A percentile compares a stretch with the other conserved stretches of the same genome.
Conservation (phyloP, 2,113 vertebrate genomes). For the Chaetodon trifascialis region DNA sequence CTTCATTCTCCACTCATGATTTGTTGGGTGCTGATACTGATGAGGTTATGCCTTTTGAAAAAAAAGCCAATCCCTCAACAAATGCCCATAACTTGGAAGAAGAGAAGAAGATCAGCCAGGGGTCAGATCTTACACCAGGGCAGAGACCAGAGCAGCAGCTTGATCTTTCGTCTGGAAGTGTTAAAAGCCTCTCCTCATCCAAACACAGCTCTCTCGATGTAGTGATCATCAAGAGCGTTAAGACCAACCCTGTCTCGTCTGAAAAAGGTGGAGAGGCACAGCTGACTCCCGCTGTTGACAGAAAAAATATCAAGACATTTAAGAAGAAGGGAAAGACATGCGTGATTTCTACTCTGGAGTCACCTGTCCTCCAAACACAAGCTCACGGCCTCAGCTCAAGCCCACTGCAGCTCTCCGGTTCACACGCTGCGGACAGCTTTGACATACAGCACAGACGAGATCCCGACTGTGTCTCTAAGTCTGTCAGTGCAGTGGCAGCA, state of each 20-base stretch:
- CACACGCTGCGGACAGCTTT: constrained; percentile 3
- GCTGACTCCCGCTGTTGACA: constrained; percentile 12
- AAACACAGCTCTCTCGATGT: constrained; percentile 19
- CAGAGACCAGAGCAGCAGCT: constrained; percentile 45
- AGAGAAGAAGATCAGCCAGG: constrained; percentile 30
- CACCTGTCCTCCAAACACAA: background rate
- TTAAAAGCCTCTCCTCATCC: constrained; percentile 41
- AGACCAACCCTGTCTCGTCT: background rate
- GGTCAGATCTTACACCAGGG: constrained; percentile 44
- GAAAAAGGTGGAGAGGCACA: constrained; percentile 23
- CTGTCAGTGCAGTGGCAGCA: constrained; percentile 66
- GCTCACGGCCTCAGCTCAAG: constrained; percentile 3
- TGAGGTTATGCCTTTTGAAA: constrained; percentile 12
- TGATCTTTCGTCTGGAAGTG: constrained; percentile 51
- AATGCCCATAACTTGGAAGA: constrained; percentile 25
- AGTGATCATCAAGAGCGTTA: constrained; percentile 9
- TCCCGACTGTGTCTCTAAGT: background rate
- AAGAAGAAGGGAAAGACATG: constrained; percentile 25
- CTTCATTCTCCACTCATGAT: constrained; percentile 11
- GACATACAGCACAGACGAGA: constrained; percentile 16
- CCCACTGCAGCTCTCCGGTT: constrained; percentile 13
- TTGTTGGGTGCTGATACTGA: constrained; percentile 17
- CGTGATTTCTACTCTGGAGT: constrained; percentile 2
- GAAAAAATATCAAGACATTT: constrained; percentile 19
- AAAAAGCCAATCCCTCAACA: background rate